phyloP scores from a whole-genome alignment of 2,113 vertebrate genomes.

The Triplophysa tibetana region DNA sequence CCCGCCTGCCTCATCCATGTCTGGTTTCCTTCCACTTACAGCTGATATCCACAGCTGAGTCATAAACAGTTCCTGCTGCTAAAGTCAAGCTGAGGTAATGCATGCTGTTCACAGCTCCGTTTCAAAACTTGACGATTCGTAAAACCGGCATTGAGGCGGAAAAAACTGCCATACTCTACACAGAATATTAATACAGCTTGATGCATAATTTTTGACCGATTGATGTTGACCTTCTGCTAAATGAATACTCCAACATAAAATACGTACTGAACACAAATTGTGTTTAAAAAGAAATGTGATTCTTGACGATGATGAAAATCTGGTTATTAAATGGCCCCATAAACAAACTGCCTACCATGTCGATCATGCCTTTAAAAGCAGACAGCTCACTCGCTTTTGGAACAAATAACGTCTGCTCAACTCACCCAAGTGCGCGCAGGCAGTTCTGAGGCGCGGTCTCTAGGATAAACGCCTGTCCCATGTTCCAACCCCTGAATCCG shows the following conservation, averaged over 20 bases:
- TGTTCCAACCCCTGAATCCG: conserved; percentile 73
- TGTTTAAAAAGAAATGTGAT: no score
- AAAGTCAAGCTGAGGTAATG: conserved; percentile 27
- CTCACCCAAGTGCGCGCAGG: conserved; percentile 67
- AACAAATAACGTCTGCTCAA: conserved; percentile 1
- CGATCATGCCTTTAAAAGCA: neutral
- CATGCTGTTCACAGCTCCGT: neutral
- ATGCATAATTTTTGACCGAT: no score
- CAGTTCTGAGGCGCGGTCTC: conserved; percentile 67
- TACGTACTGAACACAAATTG: neutral
- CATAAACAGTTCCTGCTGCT: conserved; percentile 31
- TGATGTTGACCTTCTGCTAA: no score
- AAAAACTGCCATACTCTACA: no score
- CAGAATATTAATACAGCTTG: no score
- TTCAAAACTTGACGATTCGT: conserved; percentile 23
- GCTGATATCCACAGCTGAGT: conserved; percentile 17
- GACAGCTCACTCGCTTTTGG: neutral
- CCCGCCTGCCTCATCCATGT: neutral
- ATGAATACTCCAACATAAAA: no score
- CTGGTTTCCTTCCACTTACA: conserved; percentile 32
- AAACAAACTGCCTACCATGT: neutral
- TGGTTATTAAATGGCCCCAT: neutral
- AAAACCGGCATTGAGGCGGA: no score
- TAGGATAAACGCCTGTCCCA: conserved; percentile 77
- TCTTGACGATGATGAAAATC: no score